These are phyloP conservation scores for Nesidiocoris tenuis DNA, from an alignment of 2,888 invertebrate genomes.

Conservation along the genomic window DNA sequence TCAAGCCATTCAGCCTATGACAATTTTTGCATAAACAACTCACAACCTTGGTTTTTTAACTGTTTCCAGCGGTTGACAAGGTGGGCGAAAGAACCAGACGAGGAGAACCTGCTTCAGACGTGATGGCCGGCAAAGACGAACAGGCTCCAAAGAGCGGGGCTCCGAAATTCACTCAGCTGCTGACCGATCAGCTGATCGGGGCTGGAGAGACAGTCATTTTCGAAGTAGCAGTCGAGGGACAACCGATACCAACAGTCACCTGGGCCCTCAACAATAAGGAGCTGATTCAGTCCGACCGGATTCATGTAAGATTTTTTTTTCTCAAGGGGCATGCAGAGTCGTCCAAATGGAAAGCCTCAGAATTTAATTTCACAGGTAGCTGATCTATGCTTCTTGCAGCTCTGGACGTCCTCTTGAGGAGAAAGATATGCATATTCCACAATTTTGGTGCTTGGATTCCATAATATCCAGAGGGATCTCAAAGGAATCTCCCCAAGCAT, in stretches of 20 bases:
- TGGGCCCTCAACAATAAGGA: constrained; percentile 71
- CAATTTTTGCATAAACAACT: too few relatives aligned
- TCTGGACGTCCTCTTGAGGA: background rate
- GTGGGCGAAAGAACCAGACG: constrained; percentile 33
- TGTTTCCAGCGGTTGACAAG: constrained; percentile 45
- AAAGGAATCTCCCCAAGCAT: too few relatives aligned
- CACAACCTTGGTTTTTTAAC: too few relatives aligned
- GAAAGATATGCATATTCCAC: too few relatives aligned
- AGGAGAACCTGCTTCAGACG: background rate
- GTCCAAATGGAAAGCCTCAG: too few relatives aligned
- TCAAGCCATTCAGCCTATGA: too few relatives aligned
- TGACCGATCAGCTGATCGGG: constrained; percentile 68
- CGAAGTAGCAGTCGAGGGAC: constrained; percentile 67
- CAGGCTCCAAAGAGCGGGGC: constrained; percentile 54
- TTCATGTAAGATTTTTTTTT: constrained; percentile 57
- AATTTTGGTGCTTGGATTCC: too few relatives aligned
- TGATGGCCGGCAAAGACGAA: background rate
- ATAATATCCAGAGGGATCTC: too few relatives aligned
- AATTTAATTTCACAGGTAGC: background rate
- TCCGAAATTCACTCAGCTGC: constrained; percentile 68
- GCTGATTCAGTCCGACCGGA: constrained; percentile 62
- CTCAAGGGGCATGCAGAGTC: too few relatives aligned
- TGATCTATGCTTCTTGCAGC: background rate
- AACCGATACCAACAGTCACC: constrained; percentile 66
- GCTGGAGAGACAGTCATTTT: constrained; percentile 70